Base-by-base conservation (phyloP, 2,113 vertebrate species). In the Piprites chloris region DNA sequence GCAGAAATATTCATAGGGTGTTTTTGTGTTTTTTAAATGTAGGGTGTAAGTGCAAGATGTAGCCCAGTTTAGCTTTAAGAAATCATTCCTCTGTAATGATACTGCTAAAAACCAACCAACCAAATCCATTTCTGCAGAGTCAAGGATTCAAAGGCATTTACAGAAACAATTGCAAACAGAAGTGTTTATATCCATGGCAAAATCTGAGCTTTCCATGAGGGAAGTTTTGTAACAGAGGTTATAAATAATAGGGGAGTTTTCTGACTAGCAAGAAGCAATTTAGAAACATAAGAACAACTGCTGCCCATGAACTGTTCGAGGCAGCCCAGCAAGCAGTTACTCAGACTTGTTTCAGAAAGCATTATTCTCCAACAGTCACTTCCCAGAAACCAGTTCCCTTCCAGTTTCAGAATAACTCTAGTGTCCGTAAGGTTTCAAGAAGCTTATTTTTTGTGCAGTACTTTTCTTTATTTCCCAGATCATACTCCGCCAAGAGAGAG, bases 381-480 rank as follows among this genome's bases (percentile, higher is more conserved):
- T 89, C 84, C 83, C 89, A 96, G 83, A 84, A 93, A 65, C 16
- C 13, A 52, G 19, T 12, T 58, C 23, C 47, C 27, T 46, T 89
- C 26, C 42, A 15, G 11, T 79, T 93, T 47, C 81, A 32, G 47
- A 35, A 44, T 49, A 47, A 41, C 26, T 44, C 24, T 4, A 53
- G 28, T 14, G 37, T 32, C 35, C 66, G 14, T 33, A 62, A 71
- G 22, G n/a, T 47, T 81, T 28, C 61, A 58, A 6, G 30, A 17
- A 74, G 13, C 23, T 85, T 37, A 41, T 67, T 74, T 58, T 61
- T 21, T 84, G 50, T 27, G 49, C 35, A 69, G 8, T 61, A 24
- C 39, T 68, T 90, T 52, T 56, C 46, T 71, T 91, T 71, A 75
- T 80, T 83, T 65, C 35, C 42, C 83, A 73, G 39, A 42, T 83